Evolutionary conservation across 2,797 vertebrate genomes (phyloP), one percentile per base, ranked within the genome.

Genomic region (Eremophila alpestris): DNA sequence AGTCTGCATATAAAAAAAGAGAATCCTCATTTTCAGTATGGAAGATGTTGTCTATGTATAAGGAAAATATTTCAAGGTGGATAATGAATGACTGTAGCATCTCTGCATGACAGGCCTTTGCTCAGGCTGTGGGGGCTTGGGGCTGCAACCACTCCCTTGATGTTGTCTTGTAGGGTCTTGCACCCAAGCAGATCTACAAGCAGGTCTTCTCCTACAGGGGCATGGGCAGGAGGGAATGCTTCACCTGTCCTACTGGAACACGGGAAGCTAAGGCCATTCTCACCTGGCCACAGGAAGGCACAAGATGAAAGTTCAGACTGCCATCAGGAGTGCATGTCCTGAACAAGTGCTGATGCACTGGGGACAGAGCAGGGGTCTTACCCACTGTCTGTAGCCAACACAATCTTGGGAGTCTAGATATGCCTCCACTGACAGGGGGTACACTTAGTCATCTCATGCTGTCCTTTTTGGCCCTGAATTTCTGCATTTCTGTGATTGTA

Each of bases 351-450:
- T 43, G 60, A 52, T 32, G 49, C n/a, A 40, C 26, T 45, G 30
- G 59, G 29, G 30, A 46, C n/a, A 76, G 36, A 74, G 26, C 40
- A 48, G 38, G 5, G 29, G 7, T 48, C 15, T 16, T 21, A 69
- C 16, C 3, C 43, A n/a, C 32, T 23, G 16, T 18, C 43, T 62
- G 40, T 26, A 70, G 24, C 12, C 38, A 45, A 15, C 20, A 51
- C 0, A 0, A 38, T 30, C 52, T 54, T 0, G 0, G 17, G 26
- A 10, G 9, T 45, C 21, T 34, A 79, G 14, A 30, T 82, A 56
- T 40, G 46, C 27, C 32, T 69, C n/a, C 62, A 54, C 7, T 75
- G 80, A 14, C 48, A 49, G 10, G 16, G 20, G 20, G 54, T n/a
- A 45, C 16, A 29, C 16, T 30, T n/a, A 20, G 8, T 38, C 10